Conservation (phyloP, 2,113 vertebrate genomes). For the Bungarus multicinctus region DNA sequence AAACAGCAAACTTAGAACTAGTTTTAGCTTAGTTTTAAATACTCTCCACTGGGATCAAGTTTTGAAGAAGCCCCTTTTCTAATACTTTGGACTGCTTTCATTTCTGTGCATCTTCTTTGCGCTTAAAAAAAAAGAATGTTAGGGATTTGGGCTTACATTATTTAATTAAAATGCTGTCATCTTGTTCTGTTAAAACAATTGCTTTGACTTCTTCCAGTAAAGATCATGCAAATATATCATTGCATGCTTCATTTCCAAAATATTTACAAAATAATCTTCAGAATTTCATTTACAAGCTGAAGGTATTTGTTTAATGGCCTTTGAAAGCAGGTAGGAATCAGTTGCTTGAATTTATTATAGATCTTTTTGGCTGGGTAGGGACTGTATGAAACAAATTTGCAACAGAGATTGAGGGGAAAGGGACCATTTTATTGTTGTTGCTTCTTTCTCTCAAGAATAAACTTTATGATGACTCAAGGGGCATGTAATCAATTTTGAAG, state of each 20-base stretch:
- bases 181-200: not conserved
- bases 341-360: not conserved
- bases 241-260: not conserved
- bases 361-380: not conserved
- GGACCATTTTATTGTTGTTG: not conserved
- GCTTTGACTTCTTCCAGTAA: not conserved
- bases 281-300: not conserved
- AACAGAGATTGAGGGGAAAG: not conserved
- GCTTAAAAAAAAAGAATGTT: not conserved
- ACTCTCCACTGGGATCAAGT: not conserved
- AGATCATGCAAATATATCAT: not conserved
- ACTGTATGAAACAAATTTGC: not conserved
- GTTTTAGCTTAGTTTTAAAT: slow-evolving; percentile 10
- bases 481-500: not conserved
- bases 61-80: not conserved
- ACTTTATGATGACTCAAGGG: not conserved
- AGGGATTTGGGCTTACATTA: not conserved
- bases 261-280: not conserved
- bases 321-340: not conserved
- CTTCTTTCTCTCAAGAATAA: not conserved
- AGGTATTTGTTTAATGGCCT: not conserved
- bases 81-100: not conserved
- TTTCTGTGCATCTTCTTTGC: not conserved
- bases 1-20: not conserved
- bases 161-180: not conserved